Conservation (phyloP, 92 coral and sea anemone species). For the Micromussa lordhowensis region DNA sequence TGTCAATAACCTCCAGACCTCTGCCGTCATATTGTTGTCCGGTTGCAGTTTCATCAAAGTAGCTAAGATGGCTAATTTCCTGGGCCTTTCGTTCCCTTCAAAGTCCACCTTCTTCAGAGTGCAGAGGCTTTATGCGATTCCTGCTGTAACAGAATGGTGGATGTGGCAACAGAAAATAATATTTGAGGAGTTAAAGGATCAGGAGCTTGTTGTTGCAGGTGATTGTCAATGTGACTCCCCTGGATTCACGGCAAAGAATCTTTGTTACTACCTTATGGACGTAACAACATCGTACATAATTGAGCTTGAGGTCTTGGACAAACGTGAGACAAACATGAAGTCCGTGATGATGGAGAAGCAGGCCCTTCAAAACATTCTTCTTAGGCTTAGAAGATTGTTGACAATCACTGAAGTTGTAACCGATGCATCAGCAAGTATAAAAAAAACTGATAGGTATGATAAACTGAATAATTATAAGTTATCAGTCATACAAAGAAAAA, state of each 20-base stretch:
- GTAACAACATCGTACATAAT: constrained; percentile 19
- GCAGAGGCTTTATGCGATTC: constrained; percentile 57
- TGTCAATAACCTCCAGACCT: constrained; percentile 59
- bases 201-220: constrained; percentile 56
- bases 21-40: constrained; percentile 55
- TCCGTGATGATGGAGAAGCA: too few species aligned
- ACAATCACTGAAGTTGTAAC: constrained; percentile 25
- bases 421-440: constrained; percentile 41
- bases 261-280: constrained; percentile 58
- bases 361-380: too few species aligned
- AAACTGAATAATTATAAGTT: too few species aligned
- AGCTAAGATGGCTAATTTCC: constrained; percentile 37
- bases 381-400: not conserved
- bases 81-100: constrained; percentile 52
- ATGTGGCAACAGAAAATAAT: constrained; percentile 45
- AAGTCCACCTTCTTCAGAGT: constrained; percentile 43
- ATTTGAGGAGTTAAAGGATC: constrained; percentile 28
- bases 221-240: constrained; percentile 81
- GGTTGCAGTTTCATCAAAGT: constrained; percentile 54
- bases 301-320: constrained; percentile 50
- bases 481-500: too few species aligned
- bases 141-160: constrained; percentile 72
- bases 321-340: too few species aligned
- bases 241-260: constrained; percentile 59
- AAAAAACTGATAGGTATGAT: too few species aligned